Conservation (phyloP, 2,888 invertebrate genomes). For the Galeopsomyia nigrocyanea region DNA sequence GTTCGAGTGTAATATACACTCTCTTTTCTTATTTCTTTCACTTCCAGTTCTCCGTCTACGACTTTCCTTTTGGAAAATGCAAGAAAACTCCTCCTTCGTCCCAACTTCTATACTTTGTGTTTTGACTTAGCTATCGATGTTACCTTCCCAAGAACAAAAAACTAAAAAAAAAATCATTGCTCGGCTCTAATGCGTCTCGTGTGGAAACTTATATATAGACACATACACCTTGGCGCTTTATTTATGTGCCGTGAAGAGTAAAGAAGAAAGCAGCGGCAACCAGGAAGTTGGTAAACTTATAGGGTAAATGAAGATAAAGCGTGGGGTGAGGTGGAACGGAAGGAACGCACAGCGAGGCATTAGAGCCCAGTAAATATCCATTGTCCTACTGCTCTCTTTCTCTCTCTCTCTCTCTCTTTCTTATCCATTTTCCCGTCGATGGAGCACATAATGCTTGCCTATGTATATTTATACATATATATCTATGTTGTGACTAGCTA, state of each 20-base stretch:
- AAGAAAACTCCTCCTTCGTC: too few species aligned
- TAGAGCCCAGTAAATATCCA: conserved; percentile 59
- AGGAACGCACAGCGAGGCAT: conserved; percentile 50
- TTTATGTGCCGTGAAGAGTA: not conserved
- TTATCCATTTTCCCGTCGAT: conserved; percentile 60
- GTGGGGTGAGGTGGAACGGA: not conserved
- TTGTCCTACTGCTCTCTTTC: conserved; percentile 13
- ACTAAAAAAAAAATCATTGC: conserved; percentile 49
- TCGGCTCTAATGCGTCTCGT: conserved; percentile 58
- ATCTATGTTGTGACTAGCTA: conserved; percentile 68
- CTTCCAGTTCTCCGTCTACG: too few species aligned
- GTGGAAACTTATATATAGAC: conserved; percentile 12
- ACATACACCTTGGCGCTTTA: not conserved
- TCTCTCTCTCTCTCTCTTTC: conserved; percentile 11
- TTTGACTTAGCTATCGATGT: too few species aligned
- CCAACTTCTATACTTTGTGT: too few species aligned
- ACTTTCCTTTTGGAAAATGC: too few species aligned
- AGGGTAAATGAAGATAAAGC: conserved; percentile 27
- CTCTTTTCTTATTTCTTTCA: too few species aligned
- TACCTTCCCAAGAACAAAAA: too few species aligned
- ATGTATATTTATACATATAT: conserved; percentile 65
- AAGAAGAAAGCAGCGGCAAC: not conserved
- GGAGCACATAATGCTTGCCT: conserved; percentile 68
- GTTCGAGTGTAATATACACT: conserved; percentile 10
- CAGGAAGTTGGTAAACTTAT: not conserved